phyloP scores from a whole-genome alignment of 2,113 vertebrate genomes.

The Lophotis ruficrista region DNA sequence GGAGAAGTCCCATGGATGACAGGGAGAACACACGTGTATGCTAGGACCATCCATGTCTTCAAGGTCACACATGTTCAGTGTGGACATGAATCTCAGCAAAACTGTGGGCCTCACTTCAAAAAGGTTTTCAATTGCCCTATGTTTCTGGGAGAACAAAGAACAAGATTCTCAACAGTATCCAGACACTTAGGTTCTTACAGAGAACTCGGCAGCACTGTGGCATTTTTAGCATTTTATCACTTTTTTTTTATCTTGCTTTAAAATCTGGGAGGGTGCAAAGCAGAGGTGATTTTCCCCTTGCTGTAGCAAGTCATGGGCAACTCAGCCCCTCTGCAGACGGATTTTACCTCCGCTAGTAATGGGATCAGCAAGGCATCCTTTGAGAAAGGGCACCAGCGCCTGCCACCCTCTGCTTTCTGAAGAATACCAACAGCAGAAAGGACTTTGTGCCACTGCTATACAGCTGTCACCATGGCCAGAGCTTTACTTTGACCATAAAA shows the following conservation, averaged over 20 bases:
- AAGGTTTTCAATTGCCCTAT: not conserved
- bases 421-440: not conserved
- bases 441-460: not conserved
- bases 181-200: not conserved
- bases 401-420: not conserved
- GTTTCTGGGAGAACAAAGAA: not conserved
- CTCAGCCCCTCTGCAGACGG: not conserved
- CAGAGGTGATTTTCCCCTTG: not conserved
- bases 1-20: not conserved
- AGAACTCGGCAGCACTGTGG: not conserved
- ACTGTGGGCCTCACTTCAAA: not conserved
- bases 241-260: not conserved
- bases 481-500: not conserved
- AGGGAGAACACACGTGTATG: not conserved
- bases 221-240: not conserved
- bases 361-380: not conserved
- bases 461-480: not conserved
- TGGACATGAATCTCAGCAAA: not conserved
- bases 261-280: not conserved
- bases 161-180: not conserved
- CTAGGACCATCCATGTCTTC: not conserved
- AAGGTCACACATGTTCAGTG: accelerated
- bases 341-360: not conserved
- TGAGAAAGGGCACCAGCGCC: not conserved
- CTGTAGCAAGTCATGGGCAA: not conserved